Base-by-base conservation (phyloP, 2,113 vertebrate genomes). In the Gasterosteus aculeatus region DNA sequence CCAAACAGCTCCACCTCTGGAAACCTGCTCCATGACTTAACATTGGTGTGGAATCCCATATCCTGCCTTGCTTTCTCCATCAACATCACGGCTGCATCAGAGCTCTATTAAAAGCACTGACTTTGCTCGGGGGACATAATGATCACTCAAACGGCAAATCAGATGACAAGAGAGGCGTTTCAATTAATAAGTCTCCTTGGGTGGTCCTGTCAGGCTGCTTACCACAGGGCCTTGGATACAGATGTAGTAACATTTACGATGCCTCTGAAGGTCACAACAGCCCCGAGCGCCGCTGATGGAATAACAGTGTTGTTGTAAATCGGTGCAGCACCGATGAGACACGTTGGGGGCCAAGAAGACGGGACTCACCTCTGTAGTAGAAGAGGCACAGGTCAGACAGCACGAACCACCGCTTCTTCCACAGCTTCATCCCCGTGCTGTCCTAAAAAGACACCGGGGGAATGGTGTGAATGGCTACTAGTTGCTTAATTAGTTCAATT, bases 331-430 rank as follows among this genome's bases (percentile, higher is more conserved):
- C 38, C 41, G 65, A 41, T 73, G 31, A 77, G 77, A 46, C 7
- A 26, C 39, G 31, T n/a, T 29, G 15, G 41, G n/a, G 29, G 38
- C 35, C 33, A 51, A 31, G 4, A 64, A 22, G 31, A 63, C 39
- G 26, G 53, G 10, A 80, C 93, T 96, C 82, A 99, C 97, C 98
- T 95, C 97, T 95, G 84, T 99, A 99, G 88, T 99, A 99, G 89
- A 99, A 99, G 84, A 99, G 97, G 78, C 98, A 99, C 61, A 99
- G 94, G 83, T 99, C 98, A 1, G 95, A 98, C 65, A 99, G 95
- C 83, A 99, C 97, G 67, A 99, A 99, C 98, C 98, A 99, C 33
- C 98, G 91, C 77, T 99, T 99, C 87, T 99, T 99, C 98, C 98
- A 99, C 46, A 99, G 92, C 89, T 98, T 99, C 98, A 99, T 99